These are phyloP conservation scores for Vireo griseus DNA, from an alignment of 2,797 vertebrate genomes.

Conservation along the genomic window DNA sequence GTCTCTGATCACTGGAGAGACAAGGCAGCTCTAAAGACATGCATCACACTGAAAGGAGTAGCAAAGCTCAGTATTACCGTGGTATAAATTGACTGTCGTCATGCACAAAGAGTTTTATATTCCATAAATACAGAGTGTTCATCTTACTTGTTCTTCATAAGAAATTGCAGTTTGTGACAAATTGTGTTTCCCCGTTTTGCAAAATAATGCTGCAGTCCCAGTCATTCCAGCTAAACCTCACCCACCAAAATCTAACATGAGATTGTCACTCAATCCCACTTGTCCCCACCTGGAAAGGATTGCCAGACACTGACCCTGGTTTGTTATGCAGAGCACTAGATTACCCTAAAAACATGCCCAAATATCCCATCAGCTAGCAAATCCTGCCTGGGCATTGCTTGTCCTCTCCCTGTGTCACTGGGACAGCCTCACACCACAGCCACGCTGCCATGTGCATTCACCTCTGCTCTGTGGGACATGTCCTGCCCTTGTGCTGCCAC, in stretches of 20 bases:
- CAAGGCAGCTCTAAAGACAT: neutral
- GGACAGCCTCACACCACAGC: rapidly evolving
- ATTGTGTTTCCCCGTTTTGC: neutral
- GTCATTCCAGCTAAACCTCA: neutral
- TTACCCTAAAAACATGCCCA: neutral
- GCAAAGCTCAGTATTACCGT: neutral
- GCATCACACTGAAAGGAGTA: neutral
- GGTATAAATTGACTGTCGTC: neutral
- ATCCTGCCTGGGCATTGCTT: neutral
- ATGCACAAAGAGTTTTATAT: neutral
- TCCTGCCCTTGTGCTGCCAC: neutral
- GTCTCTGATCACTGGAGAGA: neutral
- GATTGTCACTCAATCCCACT: neutral
- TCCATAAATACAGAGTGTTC: neutral
- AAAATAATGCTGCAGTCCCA: neutral
- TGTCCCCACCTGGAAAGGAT: neutral
- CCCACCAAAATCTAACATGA: neutral
- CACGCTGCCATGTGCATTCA: rapidly evolving
- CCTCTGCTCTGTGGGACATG: rapidly evolving
- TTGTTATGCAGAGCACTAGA: neutral
- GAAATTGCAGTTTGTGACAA: neutral
- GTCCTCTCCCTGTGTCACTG: neutral
- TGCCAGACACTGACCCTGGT: neutral
- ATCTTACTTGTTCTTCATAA: neutral
- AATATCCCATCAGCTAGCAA: neutral